These are phyloP conservation scores for Acanthococcus lagerstroemiae DNA, from an alignment of 2,888 invertebrate genomes.

Conservation along the genomic window DNA sequence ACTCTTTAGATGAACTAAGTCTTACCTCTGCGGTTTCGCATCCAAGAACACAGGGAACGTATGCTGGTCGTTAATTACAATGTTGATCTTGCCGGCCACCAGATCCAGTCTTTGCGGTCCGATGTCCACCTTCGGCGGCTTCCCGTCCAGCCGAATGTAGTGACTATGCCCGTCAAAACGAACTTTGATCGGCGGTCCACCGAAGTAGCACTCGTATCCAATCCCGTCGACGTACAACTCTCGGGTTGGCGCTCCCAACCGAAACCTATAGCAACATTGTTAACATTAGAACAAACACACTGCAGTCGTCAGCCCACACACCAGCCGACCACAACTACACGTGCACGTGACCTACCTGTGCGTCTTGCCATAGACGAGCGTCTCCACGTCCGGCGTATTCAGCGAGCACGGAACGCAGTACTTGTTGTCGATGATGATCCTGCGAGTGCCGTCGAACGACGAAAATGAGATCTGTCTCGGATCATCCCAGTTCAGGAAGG, in stretches of 20 bases:
- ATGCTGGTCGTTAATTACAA: conserved; percentile 65
- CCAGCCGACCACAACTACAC: neutral
- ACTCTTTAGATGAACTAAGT: too few species aligned
- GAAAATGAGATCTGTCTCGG: conserved; percentile 63
- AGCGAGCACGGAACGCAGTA: conserved; percentile 35
- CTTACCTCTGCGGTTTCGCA: conserved; percentile 63
- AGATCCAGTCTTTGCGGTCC: conserved; percentile 69
- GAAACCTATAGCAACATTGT: conserved; percentile 47
- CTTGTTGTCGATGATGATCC: conserved; percentile 61
- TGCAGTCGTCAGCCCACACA: too few species aligned
- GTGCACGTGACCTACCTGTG: conserved; percentile 44
- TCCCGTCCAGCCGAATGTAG: conserved; percentile 73
- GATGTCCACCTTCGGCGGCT: conserved; percentile 87
- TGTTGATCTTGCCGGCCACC: conserved; percentile 71
- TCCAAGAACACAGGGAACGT: conserved; percentile 73
- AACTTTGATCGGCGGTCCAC: conserved; percentile 74
- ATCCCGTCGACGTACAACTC: conserved; percentile 81
- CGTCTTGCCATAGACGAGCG: conserved; percentile 59
- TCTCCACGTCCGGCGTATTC: conserved; percentile 50
- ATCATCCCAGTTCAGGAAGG: conserved; percentile 75
- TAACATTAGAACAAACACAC: neutral
- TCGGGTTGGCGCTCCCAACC: conserved; percentile 83
- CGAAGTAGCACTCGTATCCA: conserved; percentile 87
- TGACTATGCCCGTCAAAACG: conserved; percentile 63
- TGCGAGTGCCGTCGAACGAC: conserved; percentile 67